A percentile compares a stretch with the other conserved stretches of the same genome.
Conservation (phyloP, 2,888 invertebrate species). For the Drosophila gaucha region DNA sequence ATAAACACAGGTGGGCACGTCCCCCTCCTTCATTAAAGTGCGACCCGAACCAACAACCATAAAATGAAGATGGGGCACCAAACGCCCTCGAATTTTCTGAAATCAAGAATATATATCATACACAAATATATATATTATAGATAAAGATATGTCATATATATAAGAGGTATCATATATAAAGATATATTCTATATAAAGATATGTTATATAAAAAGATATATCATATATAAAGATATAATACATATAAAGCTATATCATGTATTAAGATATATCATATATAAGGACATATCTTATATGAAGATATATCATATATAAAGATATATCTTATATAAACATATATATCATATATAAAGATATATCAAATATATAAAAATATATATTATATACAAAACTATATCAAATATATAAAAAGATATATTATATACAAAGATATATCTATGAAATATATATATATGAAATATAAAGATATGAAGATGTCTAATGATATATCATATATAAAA, state of each 20-base stretch:
- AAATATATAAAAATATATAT: not conserved
- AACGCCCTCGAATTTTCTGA: conserved; percentile 87
- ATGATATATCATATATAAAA: too few relatives aligned
- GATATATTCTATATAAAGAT: too few relatives aligned
- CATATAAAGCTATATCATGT: too few relatives aligned
- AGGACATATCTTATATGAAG: not conserved
- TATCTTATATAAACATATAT: too few relatives aligned
- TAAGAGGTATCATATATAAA: fast-evolving
- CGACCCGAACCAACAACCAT: conserved; percentile 87
- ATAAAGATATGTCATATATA: not conserved
- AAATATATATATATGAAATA: not conserved
- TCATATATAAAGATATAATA: too few relatives aligned
- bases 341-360: too few relatives aligned
- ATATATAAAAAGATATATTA: too few relatives aligned
- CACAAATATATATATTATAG: too few relatives aligned
- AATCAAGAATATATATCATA: not conserved
- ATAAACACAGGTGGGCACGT: conserved; percentile 87
- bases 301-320: too few relatives aligned
- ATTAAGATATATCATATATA: not conserved
- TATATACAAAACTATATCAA: too few relatives aligned
- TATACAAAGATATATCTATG: too few relatives aligned
- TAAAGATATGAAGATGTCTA: not conserved
- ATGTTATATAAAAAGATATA: too few relatives aligned
- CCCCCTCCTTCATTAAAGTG: conserved; percentile 88
- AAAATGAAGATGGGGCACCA: conserved; percentile 88